Conservation (phyloP, 2,888 invertebrate genomes). For the Acrocyrtus sp. region DNA sequence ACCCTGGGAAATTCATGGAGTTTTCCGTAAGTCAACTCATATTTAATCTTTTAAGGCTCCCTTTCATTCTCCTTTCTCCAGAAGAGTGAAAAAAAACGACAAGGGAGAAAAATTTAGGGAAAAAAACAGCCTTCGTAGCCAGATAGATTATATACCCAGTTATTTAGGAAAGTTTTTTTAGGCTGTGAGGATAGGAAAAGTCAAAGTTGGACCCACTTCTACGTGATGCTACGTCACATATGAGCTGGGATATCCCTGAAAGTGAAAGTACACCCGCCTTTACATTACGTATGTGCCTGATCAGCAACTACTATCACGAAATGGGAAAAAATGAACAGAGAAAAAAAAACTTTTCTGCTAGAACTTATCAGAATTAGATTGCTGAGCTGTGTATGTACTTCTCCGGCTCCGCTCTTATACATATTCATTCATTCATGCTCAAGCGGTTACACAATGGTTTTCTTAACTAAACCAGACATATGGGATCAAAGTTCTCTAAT, state of each 20-base stretch:
- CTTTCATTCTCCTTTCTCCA: constrained; percentile 30
- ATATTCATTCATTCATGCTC: constrained; percentile 21
- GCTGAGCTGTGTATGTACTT: neutral
- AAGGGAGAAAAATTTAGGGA: no score
- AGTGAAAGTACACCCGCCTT: neutral
- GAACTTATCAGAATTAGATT: neutral
- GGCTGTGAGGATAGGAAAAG: neutral
- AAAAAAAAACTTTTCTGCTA: no score
- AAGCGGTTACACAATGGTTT: constrained; percentile 37
- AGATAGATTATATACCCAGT: neutral
- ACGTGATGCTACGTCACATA: neutral
- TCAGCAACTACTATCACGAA: neutral
- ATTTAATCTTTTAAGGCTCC: constrained; percentile 51
- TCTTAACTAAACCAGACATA: constrained; percentile 39
- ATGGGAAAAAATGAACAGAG: no score
- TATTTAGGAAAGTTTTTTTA: neutral
- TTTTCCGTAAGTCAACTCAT: constrained; percentile 48
- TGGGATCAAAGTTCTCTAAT: constrained; percentile 45
- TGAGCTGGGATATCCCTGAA: neutral
- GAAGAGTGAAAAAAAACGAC: neutral
- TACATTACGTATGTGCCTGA: neutral
- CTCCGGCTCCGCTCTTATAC: no score
- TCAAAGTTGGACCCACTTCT: neutral
- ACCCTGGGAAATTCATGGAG: constrained; percentile 47
- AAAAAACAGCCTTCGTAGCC: constrained; percentile 3